Conservation (phyloP, 1,140 invertebrate genomes). For the Drosophila dunni region DNA sequence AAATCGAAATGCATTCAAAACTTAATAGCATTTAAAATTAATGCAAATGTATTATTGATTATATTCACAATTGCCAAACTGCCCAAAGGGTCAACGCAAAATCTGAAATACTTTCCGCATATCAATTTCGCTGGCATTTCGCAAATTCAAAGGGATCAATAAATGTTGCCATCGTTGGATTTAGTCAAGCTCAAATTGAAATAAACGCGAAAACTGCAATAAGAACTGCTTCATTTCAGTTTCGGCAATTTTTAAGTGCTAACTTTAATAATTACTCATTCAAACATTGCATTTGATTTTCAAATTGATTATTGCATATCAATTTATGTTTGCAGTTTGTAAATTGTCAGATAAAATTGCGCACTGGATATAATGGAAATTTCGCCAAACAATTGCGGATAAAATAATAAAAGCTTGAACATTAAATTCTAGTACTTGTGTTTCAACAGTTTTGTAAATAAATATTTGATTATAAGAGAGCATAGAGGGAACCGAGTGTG, state of each 20-base stretch:
- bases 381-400: not conserved
- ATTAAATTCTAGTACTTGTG: no score
- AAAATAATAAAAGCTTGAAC: not conserved
- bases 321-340: not conserved
- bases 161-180: not conserved
- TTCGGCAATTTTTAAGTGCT: not conserved
- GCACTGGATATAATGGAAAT: not conserved
- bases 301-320: not conserved
- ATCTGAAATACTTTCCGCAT: not conserved
- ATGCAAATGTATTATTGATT: slow-evolving; percentile 73
- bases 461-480: no score
- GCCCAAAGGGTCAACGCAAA: not conserved
- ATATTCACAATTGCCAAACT: slow-evolving; percentile 36
- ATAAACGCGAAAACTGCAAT: no score
- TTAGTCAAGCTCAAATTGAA: no score
- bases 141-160: not conserved
- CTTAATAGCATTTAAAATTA: slow-evolving; percentile 62
- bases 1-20: slow-evolving; percentile 41
- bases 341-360: not conserved
- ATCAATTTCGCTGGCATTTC: not conserved
- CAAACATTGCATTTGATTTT: slow-evolving; percentile 7
- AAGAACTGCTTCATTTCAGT: not conserved
- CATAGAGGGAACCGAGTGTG: no score
- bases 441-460: no score
- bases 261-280: slow-evolving; percentile 15